phyloP scores from a whole-genome alignment of 2,888 invertebrate genomes.

The Amphipoea oculea region DNA sequence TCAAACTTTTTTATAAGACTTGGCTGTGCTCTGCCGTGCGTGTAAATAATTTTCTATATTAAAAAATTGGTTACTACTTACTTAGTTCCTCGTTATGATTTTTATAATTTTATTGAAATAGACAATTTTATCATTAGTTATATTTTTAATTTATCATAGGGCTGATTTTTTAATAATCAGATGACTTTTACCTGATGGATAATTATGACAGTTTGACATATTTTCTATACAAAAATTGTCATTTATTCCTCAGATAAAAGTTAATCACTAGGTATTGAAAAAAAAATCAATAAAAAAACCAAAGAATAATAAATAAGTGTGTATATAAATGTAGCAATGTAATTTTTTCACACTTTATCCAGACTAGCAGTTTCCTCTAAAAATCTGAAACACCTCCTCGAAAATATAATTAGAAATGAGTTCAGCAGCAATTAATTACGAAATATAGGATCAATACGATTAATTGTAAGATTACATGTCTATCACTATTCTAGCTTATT shows the following conservation, averaged over 20 bases:
- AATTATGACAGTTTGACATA: too few relatives aligned
- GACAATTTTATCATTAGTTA: neutral
- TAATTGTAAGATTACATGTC: neutral
- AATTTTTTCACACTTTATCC: slow-evolving; percentile 2
- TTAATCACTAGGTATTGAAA: too few relatives aligned
- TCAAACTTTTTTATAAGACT: slow-evolving; percentile 9
- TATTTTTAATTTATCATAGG: slow-evolving; percentile 1
- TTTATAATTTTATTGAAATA: neutral
- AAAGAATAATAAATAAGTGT: slow-evolving; percentile 56
- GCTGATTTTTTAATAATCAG: too few relatives aligned
- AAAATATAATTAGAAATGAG: neutral
- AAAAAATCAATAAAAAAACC: slow-evolving; percentile 41
- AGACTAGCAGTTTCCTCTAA: neutral
- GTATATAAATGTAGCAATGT: slow-evolving; percentile 15
- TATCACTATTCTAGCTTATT: neutral
- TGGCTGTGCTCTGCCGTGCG: slow-evolving; percentile 46
- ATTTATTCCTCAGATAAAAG: too few relatives aligned
- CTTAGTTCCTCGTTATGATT: slow-evolving; percentile 18
- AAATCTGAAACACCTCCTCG: neutral
- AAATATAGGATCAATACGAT: slow-evolving; percentile 11
- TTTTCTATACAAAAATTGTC: too few relatives aligned
- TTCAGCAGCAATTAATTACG: neutral
- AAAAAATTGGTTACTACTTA: slow-evolving; percentile 3
- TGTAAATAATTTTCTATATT: slow-evolving; percentile 21
- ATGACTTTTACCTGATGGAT: too few relatives aligned